Percentiles rank a stretch among this genome's conserved stretches.
Evolutionary conservation across 2,113 vertebrate genomes (phyloP).

Genomic region (Myrmecobius fasciatus): DNA sequence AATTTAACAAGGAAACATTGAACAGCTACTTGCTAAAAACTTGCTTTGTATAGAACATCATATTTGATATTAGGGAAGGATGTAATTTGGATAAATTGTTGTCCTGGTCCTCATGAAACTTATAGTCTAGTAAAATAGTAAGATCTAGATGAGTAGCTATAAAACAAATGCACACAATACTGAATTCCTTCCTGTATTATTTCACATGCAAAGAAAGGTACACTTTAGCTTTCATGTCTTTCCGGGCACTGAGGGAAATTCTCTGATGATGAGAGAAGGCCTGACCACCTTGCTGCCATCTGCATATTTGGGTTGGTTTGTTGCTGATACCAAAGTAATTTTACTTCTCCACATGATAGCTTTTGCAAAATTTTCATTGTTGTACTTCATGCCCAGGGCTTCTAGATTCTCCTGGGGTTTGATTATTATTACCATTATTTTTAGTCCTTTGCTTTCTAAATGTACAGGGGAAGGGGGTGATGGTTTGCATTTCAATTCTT

Average conservation of each 20-base stretch:
- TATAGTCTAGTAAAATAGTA: neutral
- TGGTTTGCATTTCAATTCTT: neutral
- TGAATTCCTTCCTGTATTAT: neutral
- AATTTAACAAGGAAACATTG: neutral
- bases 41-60: neutral
- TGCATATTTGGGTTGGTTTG: neutral
- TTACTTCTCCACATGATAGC: neutral
- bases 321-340: neutral
- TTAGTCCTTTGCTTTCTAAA: slow-evolving; percentile 8
- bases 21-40: neutral
- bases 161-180: neutral
- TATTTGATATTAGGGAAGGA: neutral
- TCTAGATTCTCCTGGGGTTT: neutral
- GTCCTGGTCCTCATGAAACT: neutral
- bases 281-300: neutral
- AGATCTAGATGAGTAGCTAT: neutral
- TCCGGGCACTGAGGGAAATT: neutral
- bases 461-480: neutral
- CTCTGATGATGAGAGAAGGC: neutral
- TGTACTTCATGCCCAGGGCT: neutral
- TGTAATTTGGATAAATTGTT: neutral
- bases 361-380: neutral
- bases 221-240: neutral
- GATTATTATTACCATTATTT: neutral
- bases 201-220: neutral